A percentile compares a stretch with the other conserved stretches of the same genome.
Evolutionary conservation across 2,797 vertebrate species (phyloP).

Genomic region (Mormyrus proboscirostris): DNA sequence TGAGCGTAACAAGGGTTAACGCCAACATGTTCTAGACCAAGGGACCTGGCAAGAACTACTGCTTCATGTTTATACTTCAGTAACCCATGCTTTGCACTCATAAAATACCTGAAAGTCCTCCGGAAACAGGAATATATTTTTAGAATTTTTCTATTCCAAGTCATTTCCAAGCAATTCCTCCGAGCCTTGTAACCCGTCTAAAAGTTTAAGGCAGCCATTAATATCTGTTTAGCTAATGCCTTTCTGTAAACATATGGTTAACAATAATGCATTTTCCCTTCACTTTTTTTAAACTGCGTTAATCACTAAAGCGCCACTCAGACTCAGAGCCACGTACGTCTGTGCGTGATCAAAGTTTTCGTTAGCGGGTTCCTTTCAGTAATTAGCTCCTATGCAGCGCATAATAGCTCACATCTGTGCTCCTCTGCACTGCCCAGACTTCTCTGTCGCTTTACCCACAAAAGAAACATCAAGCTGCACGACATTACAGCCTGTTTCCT

Average conservation of each 20-base stretch:
- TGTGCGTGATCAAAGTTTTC: slow-evolving; percentile 20
- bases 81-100: neutral
- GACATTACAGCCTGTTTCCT: slow-evolving; percentile 27
- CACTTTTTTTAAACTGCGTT: neutral
- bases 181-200: neutral
- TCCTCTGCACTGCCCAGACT: neutral
- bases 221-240: neutral
- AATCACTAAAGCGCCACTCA: slow-evolving; percentile 9
- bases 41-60: neutral
- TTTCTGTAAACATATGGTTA: neutral
- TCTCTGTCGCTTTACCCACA: slow-evolving; percentile 16
- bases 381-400: slow-evolving; percentile 21
- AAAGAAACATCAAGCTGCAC: slow-evolving; percentile 23
- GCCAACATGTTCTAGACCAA: neutral
- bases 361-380: slow-evolving; percentile 13
- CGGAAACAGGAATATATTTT: slow-evolving; percentile 3
- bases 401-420: slow-evolving; percentile 25
- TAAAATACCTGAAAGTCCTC: neutral
- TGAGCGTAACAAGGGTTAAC: neutral
- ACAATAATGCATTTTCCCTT: neutral
- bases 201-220: neutral
- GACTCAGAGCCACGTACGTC: neutral
- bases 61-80: neutral
- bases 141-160: neutral
- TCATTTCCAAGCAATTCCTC: neutral